phyloP scores from a whole-genome alignment of 2,888 invertebrate genomes.

The Pyrrhopygopsis socrates region DNA sequence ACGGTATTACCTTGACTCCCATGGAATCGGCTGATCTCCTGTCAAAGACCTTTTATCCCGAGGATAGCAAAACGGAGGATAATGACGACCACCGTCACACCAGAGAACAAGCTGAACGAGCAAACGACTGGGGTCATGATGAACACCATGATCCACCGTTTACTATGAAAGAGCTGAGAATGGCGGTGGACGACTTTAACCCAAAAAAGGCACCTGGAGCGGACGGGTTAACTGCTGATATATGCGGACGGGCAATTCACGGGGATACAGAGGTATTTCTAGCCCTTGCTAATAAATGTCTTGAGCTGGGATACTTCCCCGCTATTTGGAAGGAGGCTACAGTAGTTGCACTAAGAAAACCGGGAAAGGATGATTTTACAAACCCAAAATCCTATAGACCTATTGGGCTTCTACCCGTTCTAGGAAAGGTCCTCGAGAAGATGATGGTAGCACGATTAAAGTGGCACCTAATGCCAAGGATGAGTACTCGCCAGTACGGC shows the following conservation, averaged over 20 bases:
- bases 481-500: too few species aligned
- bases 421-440: conserved; percentile 47
- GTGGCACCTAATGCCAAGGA: conserved; percentile 43
- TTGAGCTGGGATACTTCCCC: conserved; percentile 34
- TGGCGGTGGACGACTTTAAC: conserved; percentile 25
- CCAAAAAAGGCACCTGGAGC: conserved; percentile 67
- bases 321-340: conserved; percentile 46
- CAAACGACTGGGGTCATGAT: not conserved
- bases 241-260: conserved; percentile 29
- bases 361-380: conserved; percentile 1
- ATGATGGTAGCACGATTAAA: conserved; percentile 20
- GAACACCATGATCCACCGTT: conserved; percentile 55
- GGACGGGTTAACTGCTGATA: conserved; percentile 66
- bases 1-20: not conserved
- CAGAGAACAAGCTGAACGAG: not conserved
- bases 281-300: conserved; percentile 40
- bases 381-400: conserved; percentile 39
- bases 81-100: conserved; percentile 14
- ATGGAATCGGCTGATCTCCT: conserved; percentile 32
- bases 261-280: conserved; percentile 17
- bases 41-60: conserved; percentile 37
- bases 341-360: conserved; percentile 27
- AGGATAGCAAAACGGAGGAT: conserved; percentile 10
- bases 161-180: conserved; percentile 32
- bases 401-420: conserved; percentile 10